These are phyloP conservation scores for Setophaga coronata DNA, from an alignment of 2,113 vertebrate species.

Conservation along the genomic window DNA sequence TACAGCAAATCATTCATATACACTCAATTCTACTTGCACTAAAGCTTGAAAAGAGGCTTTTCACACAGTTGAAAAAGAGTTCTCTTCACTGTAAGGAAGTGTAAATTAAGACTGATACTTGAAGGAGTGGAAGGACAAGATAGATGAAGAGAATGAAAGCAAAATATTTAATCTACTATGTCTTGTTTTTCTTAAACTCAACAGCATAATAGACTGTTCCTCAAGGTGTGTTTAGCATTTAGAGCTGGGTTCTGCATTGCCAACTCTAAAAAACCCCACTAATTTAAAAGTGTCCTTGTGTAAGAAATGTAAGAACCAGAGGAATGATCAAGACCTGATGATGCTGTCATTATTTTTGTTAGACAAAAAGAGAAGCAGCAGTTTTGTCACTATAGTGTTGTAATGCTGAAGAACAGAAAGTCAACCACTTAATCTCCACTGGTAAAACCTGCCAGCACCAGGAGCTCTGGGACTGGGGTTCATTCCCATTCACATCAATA, in stretches of 20 bases:
- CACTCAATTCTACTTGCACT: neutral
- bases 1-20: neutral
- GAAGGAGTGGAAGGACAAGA: neutral
- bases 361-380: neutral
- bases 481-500: neutral
- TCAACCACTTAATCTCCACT: neutral
- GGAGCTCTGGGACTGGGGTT: neutral
- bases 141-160: neutral
- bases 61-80: neutral
- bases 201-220: neutral
- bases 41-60: neutral
- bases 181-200: neutral
- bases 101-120: neutral
- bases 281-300: neutral
- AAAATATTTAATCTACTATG: neutral
- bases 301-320: neutral
- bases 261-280: neutral
- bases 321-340: neutral
- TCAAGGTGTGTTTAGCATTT: neutral
- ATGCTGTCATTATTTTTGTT: neutral
- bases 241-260: neutral
- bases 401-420: neutral
- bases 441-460: neutral
- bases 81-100: neutral
- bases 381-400: neutral